These are phyloP conservation scores for Leptinotarsa undecemlineata DNA, from an alignment of 1,140 invertebrate species.

Conservation along the genomic window DNA sequence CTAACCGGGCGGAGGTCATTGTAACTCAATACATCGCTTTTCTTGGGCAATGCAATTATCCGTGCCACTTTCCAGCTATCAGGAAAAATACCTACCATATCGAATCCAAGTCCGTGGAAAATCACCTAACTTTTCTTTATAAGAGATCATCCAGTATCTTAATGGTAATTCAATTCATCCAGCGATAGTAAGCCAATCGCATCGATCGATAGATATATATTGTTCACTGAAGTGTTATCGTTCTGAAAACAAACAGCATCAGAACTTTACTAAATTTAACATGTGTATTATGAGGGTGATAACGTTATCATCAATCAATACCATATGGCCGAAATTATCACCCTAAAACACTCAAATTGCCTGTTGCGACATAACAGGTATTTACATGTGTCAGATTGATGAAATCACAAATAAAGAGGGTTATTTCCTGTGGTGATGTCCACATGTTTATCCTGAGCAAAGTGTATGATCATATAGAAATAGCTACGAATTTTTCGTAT, in stretches of 20 bases:
- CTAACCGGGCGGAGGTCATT: too few relatives aligned
- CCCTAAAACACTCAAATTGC: constrained; percentile 13
- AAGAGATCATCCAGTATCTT: too few relatives aligned
- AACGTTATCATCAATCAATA: constrained; percentile 25
- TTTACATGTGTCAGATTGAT: neutral
- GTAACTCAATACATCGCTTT: too few relatives aligned
- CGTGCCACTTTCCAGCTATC: too few relatives aligned
- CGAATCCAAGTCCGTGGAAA: too few relatives aligned
- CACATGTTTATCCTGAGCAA: too few relatives aligned
- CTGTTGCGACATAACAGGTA: constrained; percentile 1
- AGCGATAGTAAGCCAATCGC: neutral
- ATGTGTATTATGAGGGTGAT: constrained; percentile 26
- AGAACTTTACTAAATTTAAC: constrained; percentile 26
- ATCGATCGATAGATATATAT: constrained; percentile 21
- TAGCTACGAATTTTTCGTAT: neutral
- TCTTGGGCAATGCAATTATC: too few relatives aligned
- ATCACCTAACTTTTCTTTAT: too few relatives aligned
- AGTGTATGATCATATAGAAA: neutral
- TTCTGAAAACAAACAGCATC: constrained; percentile 11
- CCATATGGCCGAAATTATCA: constrained; percentile 21
- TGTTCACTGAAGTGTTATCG: constrained; percentile 22
- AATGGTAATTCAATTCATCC: too few relatives aligned
- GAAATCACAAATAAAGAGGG: neutral
- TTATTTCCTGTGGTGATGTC: too few relatives aligned
- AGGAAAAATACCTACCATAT: too few relatives aligned